phyloP scores from a whole-genome alignment of 2,113 vertebrate species.

The Pollimyrus isidori region DNA sequence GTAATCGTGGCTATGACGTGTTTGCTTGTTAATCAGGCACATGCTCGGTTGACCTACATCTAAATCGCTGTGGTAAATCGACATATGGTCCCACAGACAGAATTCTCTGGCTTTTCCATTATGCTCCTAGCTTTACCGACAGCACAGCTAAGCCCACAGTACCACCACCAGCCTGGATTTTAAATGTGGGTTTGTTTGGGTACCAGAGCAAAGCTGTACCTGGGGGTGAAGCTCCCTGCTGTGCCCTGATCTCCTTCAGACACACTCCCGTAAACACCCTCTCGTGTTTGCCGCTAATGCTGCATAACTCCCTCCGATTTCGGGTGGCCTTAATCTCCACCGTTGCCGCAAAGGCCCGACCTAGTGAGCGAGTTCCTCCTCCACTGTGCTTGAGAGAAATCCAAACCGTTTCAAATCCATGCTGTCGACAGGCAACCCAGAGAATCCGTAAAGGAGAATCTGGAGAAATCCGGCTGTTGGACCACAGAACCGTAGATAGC shows the following conservation, averaged over 20 bases:
- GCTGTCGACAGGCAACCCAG: background rate
- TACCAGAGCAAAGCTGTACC: background rate
- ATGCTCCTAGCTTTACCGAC: background rate
- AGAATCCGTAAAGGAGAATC: background rate
- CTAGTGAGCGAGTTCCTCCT: background rate
- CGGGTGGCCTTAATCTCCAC: background rate
- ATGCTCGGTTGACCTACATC: background rate
- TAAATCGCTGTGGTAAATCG: background rate
- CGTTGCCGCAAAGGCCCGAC: background rate
- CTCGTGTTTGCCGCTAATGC: background rate
- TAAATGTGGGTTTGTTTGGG: background rate
- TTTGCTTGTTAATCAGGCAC: background rate
- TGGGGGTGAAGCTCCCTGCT: background rate
- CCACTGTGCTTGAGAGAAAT: background rate
- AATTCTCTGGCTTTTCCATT: background rate
- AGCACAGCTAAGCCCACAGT: background rate
- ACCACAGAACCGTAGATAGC: background rate
- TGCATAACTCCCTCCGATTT: background rate
- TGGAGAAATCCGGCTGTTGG: background rate
- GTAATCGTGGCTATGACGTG: background rate
- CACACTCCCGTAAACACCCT: background rate
- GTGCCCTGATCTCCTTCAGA: background rate
- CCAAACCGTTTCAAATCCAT: background rate
- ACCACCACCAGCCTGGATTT: background rate
- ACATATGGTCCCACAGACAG: background rate